Percentiles rank a stretch among this genome's conserved stretches.
Evolutionary conservation across 2,113 vertebrate species (phyloP).

Genomic region (Protobothrops mucrosquamatus): DNA sequence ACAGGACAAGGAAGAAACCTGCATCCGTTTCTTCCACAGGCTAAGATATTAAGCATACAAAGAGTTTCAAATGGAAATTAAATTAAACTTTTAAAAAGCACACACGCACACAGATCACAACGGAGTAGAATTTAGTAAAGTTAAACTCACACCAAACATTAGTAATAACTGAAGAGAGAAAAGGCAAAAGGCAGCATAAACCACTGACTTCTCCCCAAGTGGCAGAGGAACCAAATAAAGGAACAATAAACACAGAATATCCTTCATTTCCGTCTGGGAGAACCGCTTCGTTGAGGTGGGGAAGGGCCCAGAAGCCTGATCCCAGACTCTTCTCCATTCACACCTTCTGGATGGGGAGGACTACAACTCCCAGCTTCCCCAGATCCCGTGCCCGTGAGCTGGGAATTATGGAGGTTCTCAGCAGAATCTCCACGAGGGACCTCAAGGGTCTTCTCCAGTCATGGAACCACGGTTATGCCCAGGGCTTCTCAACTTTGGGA

Average conservation of each 20-base stretch:
- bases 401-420: not conserved
- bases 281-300: too few relatives aligned
- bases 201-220: not conserved
- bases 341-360: not conserved
- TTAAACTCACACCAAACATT: slow-evolving; percentile 24
- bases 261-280: slow-evolving; percentile 41
- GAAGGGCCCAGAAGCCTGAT: not conserved
- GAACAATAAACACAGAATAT: not conserved
- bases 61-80: slow-evolving; percentile 13
- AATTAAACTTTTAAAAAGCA: slow-evolving; percentile 33
- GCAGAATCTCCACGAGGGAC: not conserved
- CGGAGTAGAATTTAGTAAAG: slow-evolving; percentile 14
- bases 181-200: fast-evolving
- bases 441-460: not conserved
- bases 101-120: not conserved
- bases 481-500: not conserved
- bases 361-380: not conserved
- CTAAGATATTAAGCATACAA: not conserved
- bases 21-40: too few relatives aligned
- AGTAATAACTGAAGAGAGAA: not conserved
- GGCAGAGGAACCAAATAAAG: not conserved
- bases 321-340: not conserved
- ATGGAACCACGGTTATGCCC: not conserved
- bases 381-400: not conserved
- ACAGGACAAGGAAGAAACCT: not conserved